Conservation (phyloP, 2,888 invertebrate genomes). For the Erebia ligea region DNA sequence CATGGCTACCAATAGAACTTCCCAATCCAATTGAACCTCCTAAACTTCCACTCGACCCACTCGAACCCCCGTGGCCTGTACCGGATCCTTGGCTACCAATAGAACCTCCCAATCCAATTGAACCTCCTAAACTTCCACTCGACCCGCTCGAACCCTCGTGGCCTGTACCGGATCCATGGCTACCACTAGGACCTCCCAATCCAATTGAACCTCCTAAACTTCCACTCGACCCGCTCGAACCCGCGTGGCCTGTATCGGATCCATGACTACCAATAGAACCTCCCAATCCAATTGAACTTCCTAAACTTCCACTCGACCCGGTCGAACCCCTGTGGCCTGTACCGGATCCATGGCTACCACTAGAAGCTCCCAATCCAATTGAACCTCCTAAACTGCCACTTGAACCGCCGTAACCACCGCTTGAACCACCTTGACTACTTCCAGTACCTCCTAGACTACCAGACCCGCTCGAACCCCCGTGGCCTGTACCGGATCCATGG, state of each 20-base stretch:
- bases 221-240: too few species aligned
- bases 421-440: constrained; percentile 21
- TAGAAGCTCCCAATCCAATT: too few species aligned
- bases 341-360: neutral
- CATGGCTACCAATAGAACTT: neutral
- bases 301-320: constrained; percentile 30
- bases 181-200: too few species aligned
- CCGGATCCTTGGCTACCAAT: constrained; percentile 31
- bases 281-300: constrained; percentile 16
- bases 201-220: too few species aligned
- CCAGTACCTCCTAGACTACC: constrained; percentile 28
- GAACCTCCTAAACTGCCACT: too few species aligned
- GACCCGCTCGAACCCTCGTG: neutral
- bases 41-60: constrained; percentile 28
- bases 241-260: constrained; percentile 38
- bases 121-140: too few species aligned
- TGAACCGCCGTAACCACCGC: constrained; percentile 26
- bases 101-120: neutral
- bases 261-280: constrained; percentile 35
- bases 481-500: too few species aligned
- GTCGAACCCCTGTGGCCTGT: too few species aligned
- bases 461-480: too few species aligned
- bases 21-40: constrained; percentile 30
- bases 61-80: constrained; percentile 41
- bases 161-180: too few species aligned